phyloP scores from a whole-genome alignment of 2,888 invertebrate genomes.

The Eupsilia transversa region DNA sequence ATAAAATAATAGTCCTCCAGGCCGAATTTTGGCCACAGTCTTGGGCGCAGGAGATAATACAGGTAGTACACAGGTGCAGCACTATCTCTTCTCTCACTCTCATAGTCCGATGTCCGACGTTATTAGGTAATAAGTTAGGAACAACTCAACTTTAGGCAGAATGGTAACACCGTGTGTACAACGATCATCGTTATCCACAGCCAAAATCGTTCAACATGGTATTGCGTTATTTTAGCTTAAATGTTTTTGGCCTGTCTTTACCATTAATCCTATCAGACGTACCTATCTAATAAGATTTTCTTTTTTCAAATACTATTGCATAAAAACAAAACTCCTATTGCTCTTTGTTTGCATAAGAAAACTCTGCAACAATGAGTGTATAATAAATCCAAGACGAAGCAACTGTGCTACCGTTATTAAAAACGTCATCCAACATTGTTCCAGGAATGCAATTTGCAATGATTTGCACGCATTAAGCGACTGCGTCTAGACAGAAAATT shows the following conservation, averaged over 20 bases:
- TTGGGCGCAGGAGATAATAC: no score
- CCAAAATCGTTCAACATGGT: not conserved
- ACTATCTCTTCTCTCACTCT: not conserved
- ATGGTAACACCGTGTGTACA: not conserved
- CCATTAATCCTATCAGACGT: no score
- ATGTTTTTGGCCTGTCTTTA: not conserved
- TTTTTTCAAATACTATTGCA: not conserved
- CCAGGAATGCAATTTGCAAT: slow-evolving; percentile 85
- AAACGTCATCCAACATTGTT: slow-evolving; percentile 76
- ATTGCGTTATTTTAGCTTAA: not conserved
- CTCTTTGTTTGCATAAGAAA: slow-evolving; percentile 23
- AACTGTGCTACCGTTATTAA: slow-evolving; percentile 73
- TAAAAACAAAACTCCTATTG: not conserved
- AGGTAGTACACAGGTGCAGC: not conserved
- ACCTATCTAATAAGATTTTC: no score
- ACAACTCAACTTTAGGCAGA: not conserved
- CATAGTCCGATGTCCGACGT: not conserved
- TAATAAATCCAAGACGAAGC: slow-evolving; percentile 45
- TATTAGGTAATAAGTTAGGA: not conserved
- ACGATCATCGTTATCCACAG: not conserved
- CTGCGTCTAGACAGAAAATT: slow-evolving; percentile 83
- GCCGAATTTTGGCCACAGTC: not conserved
- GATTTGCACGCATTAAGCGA: slow-evolving; percentile 86
- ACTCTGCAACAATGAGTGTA: slow-evolving; percentile 17
- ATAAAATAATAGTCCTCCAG: not conserved